A percentile compares a stretch with the other conserved stretches of the same genome.
These are phyloP conservation scores for Clupea harengus DNA, from an alignment of 2,113 vertebrate species.

Conservation along the genomic window DNA sequence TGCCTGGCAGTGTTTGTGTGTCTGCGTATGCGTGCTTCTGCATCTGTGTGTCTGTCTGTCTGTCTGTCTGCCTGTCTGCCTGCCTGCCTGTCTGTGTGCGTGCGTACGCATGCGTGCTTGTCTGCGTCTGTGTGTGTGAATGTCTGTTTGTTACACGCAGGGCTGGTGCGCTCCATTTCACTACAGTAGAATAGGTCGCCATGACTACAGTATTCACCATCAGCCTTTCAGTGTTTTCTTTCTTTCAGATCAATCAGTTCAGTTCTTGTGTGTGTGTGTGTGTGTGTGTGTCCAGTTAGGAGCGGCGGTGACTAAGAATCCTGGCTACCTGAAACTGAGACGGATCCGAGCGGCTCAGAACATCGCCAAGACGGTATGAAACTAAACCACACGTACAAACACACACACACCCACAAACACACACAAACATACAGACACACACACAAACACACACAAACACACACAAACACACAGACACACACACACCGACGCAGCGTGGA, in stretches of 20 bases:
- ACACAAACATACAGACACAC: not conserved
- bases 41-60: no score
- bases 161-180: no score
- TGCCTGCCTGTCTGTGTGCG: no score
- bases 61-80: no score
- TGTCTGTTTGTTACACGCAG: no score
- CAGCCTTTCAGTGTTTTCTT: no score
- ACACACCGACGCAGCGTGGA: not conserved
- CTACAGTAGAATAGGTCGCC: no score
- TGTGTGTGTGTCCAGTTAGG: conserved; percentile 71
- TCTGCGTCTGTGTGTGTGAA: no score
- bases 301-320: conserved; percentile 86
- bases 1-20: no score
- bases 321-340: conserved; percentile 90
- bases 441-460: not conserved
- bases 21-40: no score
- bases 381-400: not conserved
- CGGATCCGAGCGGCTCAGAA: conserved; percentile 90
- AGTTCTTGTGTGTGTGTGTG: not conserved
- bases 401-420: not conserved
- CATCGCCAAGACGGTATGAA: conserved; percentile 88
- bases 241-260: not conserved
- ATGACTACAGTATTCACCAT: no score
- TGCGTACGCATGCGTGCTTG: no score
- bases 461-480: not conserved